Evolutionary conservation across 2,113 vertebrate genomes (phyloP), one percentile per base, ranked within the genome.

Genomic region (Microcebus lehilahytsara): DNA sequence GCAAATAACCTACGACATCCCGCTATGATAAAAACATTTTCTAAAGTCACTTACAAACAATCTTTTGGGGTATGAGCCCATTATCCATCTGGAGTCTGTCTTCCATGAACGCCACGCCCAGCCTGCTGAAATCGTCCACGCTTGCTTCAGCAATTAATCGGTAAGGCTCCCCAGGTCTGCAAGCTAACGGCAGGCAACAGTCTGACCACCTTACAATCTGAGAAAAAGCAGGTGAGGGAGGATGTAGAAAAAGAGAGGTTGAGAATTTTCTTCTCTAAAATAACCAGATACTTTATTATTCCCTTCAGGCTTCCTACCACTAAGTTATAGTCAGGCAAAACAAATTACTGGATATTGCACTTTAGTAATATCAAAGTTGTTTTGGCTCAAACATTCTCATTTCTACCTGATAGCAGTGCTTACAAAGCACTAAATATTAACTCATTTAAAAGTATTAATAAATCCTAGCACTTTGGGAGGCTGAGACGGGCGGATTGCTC

Each of bases 41-140:
- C 71, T 23, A 11, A 85, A 67, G 42, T 42, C 79, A 99, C 99
- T 98, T 98, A 99, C 99, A 99, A 84, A 99, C 98, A 64, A 99
- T 99, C 98, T 99, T 99, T 67, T 99, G 99, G 30, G 99, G 99
- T 67, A 98, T 85, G 60, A 99, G 99, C 74, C 99, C 99, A 1
- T 99, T 98, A 56, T 99, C 99, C 99, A 99, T 99, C 83, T 98
- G 99, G 32, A 99, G 99, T 37, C 99, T 99, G 89, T 99, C 99
- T 98, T 99, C 99, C 97, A 99, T 98, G 96, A 99, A 99, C 0
- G 99, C 99, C 96, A 99, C 99, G 1, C 99, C 99, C 3, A 99
- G 99, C 66, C 97, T 99, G 97, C 99, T 99, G 98, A 99, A 99
- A 98, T 99, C 98, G 40, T 99, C 99, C 78, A 99, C 96, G 0